Base-by-base conservation (phyloP, 2,888 invertebrate species). In the Aelia acuminata region DNA sequence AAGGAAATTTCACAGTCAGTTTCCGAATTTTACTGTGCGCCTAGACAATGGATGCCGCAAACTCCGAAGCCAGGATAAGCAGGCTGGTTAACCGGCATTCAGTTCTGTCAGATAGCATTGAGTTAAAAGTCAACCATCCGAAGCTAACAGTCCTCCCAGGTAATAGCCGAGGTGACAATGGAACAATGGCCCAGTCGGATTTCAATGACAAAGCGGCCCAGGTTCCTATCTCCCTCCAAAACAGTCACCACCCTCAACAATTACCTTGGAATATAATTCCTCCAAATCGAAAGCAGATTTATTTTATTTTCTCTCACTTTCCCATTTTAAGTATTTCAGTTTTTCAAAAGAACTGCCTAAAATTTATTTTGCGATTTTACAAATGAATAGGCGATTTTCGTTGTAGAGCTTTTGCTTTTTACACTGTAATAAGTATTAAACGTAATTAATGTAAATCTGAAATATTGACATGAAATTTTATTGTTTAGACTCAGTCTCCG, bases 141-240 rank as follows among this genome's bases (percentile, higher is more conserved):
- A 50, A n/a, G 48, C 50, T 85, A 85, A 85, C 85, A 85, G 39
- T 50, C 39, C 35, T n/a, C 20, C 50, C 57, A 85, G 85, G 85
- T 85, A 85, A 85, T 85, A 85, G 85, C 20, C 31, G 39, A 80
- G 85, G 50, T 85, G 85, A 85, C 85, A 85, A 85, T 85, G 85
- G 85, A 53, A 85, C 85, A 85, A 85, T 85, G 84, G 48, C 26
- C 26, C 84, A 10, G 84, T n/a, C n/a, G 85, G 85, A 85, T 85
- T 85, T 85, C 50, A 85, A 85, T 85, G 85, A 85, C 85, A 85
- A 85, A 85, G 85, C 49, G 18, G 57, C 57, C 13, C 85, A 39
- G 39, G 80, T n/a, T 47, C n/a, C 43, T 80, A 80, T n/a, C 80
- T 80, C 43, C 13, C 80, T 80, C 43, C n/a, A 80, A 80, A 80